Evolutionary conservation across 2,888 invertebrate species (phyloP).

Genomic region (Euplexia lucipara): DNA sequence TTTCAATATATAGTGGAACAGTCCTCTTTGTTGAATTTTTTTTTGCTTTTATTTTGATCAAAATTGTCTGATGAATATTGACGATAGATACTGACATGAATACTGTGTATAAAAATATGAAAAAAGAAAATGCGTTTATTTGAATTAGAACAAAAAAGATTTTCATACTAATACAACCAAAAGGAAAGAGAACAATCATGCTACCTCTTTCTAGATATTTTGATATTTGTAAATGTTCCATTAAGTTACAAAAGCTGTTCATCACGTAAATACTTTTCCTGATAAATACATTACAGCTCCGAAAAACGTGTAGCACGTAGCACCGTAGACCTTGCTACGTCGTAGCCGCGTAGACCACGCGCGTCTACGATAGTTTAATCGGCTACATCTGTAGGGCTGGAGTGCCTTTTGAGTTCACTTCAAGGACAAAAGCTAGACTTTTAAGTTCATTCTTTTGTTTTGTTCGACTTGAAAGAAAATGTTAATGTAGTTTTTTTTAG

Average conservation of each 20-base stretch:
- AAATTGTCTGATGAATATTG: background rate
- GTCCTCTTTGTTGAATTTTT: background rate
- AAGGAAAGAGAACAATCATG: background rate
- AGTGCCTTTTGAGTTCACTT: slow-evolving; percentile 56
- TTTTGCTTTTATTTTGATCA: background rate
- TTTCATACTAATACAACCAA: background rate
- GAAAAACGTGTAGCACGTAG: slow-evolving; percentile 39
- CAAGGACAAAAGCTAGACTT: slow-evolving; percentile 57
- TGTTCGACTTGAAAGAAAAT: slow-evolving; percentile 17
- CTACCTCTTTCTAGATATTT: background rate
- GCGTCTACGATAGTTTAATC: slow-evolving; percentile 51
- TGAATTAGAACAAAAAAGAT: no score
- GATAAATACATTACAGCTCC: slow-evolving; percentile 11
- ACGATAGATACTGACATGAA: no score
- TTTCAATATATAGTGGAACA: background rate
- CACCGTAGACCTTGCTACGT: slow-evolving; percentile 57
- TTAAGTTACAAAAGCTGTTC: background rate
- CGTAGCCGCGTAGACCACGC: slow-evolving; percentile 48
- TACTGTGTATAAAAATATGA: no score
- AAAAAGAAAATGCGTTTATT: no score
- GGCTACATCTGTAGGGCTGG: slow-evolving; percentile 45
- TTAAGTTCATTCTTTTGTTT: slow-evolving; percentile 31
- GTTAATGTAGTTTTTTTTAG: background rate
- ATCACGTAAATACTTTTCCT: background rate
- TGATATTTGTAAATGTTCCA: background rate